phyloP scores from a whole-genome alignment of 1,140 invertebrate species.

The Papilio dardanus region DNA sequence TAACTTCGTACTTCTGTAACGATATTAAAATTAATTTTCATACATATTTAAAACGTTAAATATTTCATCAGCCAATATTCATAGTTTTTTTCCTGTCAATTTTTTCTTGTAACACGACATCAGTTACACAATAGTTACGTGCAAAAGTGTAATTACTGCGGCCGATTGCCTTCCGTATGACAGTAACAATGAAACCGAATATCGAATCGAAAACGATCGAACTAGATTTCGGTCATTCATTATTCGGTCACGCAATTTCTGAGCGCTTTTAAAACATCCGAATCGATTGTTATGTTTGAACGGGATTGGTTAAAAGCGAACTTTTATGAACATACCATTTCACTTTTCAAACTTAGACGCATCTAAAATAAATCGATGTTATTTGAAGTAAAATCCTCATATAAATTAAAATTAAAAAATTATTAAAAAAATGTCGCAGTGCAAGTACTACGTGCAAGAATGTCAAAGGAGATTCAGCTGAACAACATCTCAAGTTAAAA shows the following conservation, averaged over 20 bases:
- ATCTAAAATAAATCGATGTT: no score
- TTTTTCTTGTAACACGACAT: conserved; percentile 51
- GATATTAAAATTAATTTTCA: conserved; percentile 18
- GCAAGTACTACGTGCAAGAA: no score
- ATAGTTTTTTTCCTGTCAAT: conserved; percentile 41
- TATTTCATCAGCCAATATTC: conserved; percentile 31
- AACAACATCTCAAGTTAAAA: neutral
- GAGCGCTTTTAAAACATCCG: conserved; percentile 43
- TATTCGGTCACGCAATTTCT: conserved; percentile 70
- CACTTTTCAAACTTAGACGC: neutral
- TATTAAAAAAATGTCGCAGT: no score
- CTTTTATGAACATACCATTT: neutral
- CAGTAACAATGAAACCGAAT: conserved; percentile 71
- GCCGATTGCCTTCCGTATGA: conserved; percentile 69
- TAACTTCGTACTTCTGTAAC: neutral
- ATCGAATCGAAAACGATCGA: conserved; percentile 70
- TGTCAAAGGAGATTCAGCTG: conserved; percentile 23
- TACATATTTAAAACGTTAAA: conserved; percentile 38
- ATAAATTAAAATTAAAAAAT: no score
- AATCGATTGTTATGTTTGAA: neutral
- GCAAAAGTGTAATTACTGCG: conserved; percentile 66
- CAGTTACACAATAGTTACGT: conserved; percentile 74
- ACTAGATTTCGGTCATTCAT: conserved; percentile 73
- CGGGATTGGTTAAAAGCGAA: neutral
- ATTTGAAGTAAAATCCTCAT: no score